phyloP scores from a whole-genome alignment of 2,113 vertebrate species.

The Hippoglossus stenolepis region DNA sequence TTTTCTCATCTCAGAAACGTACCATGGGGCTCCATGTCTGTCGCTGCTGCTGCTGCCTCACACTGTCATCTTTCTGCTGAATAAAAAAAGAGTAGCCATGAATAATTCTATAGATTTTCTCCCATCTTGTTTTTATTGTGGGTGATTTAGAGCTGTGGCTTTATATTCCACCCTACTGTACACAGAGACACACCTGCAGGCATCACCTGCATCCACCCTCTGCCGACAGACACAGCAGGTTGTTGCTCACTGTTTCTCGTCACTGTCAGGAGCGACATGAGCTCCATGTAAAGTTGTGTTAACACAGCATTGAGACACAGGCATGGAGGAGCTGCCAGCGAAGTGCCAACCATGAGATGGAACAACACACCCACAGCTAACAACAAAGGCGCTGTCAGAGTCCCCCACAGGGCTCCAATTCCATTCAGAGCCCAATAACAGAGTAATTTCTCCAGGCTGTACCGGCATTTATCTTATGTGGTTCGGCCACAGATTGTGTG shows the following conservation, averaged over 20 bases:
- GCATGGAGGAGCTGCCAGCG: constrained; percentile 18
- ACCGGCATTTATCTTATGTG: constrained; percentile 42
- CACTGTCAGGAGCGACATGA: constrained; percentile 28
- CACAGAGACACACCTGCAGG: constrained; percentile 2
- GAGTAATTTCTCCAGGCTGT: constrained; percentile 22
- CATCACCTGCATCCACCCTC: background rate
- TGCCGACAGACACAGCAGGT: constrained; percentile 17
- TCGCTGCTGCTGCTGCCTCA: constrained; percentile 1
- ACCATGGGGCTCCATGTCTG: constrained; percentile 25
- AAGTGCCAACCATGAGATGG: background rate
- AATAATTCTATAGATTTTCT: constrained; percentile 52
- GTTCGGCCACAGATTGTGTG: constrained; percentile 3
- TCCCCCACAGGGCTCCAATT: constrained; percentile 11
- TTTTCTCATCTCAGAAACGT: constrained; percentile 59
- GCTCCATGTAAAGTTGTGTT: constrained; percentile 34
- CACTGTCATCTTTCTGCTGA: constrained; percentile 13
- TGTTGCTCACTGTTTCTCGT: constrained; percentile 8
- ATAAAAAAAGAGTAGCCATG: constrained; percentile 28
- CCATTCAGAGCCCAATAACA: constrained; percentile 41
- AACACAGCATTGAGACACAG: constrained; percentile 11
- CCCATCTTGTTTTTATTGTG: constrained; percentile 29
- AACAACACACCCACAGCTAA: background rate
- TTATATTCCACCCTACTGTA: constrained; percentile 4
- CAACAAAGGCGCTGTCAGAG: constrained; percentile 19
- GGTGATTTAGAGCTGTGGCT: constrained; percentile 11